Percentiles rank a stretch among this genome's conserved stretches.
phyloP scores from a whole-genome alignment of 2,888 invertebrate genomes.

The Theretra japonica region DNA sequence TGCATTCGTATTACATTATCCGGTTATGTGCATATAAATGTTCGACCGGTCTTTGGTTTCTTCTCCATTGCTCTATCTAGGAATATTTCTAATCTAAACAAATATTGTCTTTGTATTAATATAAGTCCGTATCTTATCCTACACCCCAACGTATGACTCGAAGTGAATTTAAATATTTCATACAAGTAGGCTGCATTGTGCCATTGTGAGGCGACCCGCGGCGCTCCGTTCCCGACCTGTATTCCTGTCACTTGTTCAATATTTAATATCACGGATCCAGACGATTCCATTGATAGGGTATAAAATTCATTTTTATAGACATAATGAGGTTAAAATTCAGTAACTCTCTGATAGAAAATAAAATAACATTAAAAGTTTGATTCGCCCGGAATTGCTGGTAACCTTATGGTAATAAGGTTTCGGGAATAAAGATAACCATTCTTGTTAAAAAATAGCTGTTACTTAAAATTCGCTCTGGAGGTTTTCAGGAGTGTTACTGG shows the following conservation, averaged over 20 bases:
- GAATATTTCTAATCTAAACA: too few species aligned
- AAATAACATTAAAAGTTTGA: too few species aligned
- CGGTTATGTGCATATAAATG: too few species aligned
- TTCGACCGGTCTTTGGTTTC: too few species aligned
- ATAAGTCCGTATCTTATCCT: background rate
- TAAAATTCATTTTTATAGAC: background rate
- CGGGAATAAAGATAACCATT: too few species aligned
- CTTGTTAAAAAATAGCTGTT: too few species aligned
- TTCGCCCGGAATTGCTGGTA: too few species aligned
- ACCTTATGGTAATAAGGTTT: too few species aligned
- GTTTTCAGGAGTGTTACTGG: too few species aligned
- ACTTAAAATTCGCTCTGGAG: too few species aligned
- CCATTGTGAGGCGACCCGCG: background rate
- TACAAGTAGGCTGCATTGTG: constrained; percentile 11
- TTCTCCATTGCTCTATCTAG: too few species aligned
- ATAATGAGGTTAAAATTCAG: background rate
- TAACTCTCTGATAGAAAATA: background rate
- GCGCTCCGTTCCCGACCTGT: background rate
- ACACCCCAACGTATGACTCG: background rate
- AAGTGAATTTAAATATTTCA: constrained; percentile 12
- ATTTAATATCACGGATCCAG: background rate
- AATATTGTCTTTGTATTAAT: background rate
- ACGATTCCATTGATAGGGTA: background rate
- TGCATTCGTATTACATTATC: too few species aligned
- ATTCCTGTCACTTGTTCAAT: background rate